Base-by-base conservation (phyloP, 2,888 invertebrate species). In the Hydropsyche betteni region DNA sequence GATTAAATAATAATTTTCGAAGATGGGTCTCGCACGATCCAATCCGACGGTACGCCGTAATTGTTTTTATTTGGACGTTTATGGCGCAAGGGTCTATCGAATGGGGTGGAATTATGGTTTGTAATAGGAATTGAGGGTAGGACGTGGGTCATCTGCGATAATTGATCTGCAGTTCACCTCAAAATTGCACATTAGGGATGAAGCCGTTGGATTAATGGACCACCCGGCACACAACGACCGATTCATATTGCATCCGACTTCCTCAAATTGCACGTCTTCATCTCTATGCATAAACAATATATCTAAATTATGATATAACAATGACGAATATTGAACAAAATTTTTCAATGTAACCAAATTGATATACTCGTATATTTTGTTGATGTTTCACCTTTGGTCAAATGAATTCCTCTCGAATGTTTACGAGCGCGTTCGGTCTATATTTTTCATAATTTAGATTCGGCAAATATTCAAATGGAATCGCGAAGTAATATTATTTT, bases 161-260 rank as follows among this genome's bases (percentile, higher is more conserved):
- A 75, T 77, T 77, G 75, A 77, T 77, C 77, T 58, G 36, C 73
- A 75, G 38, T 74, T 75, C 52, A 75, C 64, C 70, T 73, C 75
- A 75, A 68, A 77, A 77, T 74, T 75, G 75, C 75, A 73, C 73
- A 77, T 74, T 69, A 75, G 77, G 75, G 74, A 72, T n/a, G 68
- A 71, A 16, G 51, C 16, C 50, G 38, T 4, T 53, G 75, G 75
- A 77, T 74, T 55, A 74, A 74, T 74, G 74, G 74, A 38, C 58
- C 36, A 6, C 24, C 58, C n/a, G 73, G 34, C n/a, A 36, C 33
- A 50, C 58, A 58, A 44, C 51, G 52, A 74, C 52, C 44, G 69
- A 74, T 50, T 70, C 55, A 68, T 71, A 72, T 72, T 72, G 68
- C 68, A 38, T 58, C 70, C 51, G 51, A 44, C 69, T 64, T 6